Conservation (phyloP, 1,140 invertebrate genomes). For the Drosophila jambulina region DNA sequence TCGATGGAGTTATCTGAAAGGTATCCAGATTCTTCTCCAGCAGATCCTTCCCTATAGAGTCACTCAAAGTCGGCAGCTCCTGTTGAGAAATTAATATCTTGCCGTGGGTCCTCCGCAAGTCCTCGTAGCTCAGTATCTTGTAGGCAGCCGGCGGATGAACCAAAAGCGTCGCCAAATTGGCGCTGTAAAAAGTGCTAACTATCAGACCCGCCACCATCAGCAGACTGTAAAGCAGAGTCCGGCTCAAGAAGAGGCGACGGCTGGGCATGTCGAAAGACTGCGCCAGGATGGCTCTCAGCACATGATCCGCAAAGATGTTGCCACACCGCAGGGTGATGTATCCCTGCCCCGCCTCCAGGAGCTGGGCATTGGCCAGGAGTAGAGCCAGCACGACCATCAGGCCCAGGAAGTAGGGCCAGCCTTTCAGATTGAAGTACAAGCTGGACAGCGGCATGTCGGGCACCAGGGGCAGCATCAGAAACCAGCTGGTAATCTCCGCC, state of each 20-base stretch:
- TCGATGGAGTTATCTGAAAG: conserved; percentile 24
- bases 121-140: conserved; percentile 36
- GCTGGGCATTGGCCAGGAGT: conserved; percentile 24
- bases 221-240: conserved; percentile 19
- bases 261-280: conserved; percentile 51
- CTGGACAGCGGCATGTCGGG: conserved; percentile 13
- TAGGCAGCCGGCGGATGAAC: conserved; percentile 36
- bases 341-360: conserved; percentile 21
- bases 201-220: conserved; percentile 37
- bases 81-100: conserved; percentile 30
- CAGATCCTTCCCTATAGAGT: neutral
- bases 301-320: conserved; percentile 21
- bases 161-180: conserved; percentile 43
- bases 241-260: neutral
- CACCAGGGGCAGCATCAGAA: conserved; percentile 55
- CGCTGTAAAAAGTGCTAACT: conserved; percentile 44
- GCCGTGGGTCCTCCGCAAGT: conserved; percentile 20
- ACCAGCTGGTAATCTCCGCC: conserved; percentile 48
- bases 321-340: conserved; percentile 7
- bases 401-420: conserved; percentile 10
- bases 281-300: conserved; percentile 36
- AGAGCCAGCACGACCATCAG: conserved; percentile 31
- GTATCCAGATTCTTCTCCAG: conserved; percentile 23
- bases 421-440: conserved; percentile 13
- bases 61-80: conserved; percentile 8